These are phyloP conservation scores for Labeo catla DNA, from an alignment of 2,113 vertebrate species.

Conservation along the genomic window DNA sequence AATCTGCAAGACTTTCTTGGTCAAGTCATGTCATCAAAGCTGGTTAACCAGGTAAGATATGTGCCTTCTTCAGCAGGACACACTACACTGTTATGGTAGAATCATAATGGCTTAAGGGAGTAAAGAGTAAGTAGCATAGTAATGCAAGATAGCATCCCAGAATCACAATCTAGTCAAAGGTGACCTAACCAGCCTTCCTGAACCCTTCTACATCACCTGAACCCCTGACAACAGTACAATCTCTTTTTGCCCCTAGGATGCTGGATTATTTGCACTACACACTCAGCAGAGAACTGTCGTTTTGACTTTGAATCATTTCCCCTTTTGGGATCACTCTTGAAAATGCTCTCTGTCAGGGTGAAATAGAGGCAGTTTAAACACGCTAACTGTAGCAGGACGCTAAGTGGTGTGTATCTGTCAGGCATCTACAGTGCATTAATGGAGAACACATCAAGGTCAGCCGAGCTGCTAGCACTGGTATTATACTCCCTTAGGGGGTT, in stretches of 20 bases:
- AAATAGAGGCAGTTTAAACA: conserved; percentile 7
- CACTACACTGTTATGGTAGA: not conserved
- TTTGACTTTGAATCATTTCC: conserved; percentile 1
- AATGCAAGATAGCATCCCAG: not conserved
- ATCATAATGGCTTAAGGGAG: not conserved
- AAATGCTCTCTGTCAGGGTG: not conserved
- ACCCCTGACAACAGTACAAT: not conserved
- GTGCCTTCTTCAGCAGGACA: not conserved
- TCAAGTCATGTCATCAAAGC: no score
- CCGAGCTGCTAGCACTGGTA: not conserved
- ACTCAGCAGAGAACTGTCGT: not conserved
- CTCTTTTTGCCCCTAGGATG: not conserved
- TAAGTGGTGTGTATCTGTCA: not conserved
- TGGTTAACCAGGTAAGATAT: not conserved
- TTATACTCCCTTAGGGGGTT: not conserved
- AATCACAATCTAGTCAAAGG: not conserved
- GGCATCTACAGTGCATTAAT: not conserved
- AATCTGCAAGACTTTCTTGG: no score
- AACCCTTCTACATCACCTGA: not conserved
- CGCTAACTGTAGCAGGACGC: not conserved
- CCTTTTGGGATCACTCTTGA: conserved; percentile 3
- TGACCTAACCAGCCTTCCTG: not conserved
- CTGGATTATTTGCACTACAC: not conserved
- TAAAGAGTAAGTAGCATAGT: not conserved
- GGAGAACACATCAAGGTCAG: conserved; percentile 13